Evolutionary conservation across 2,113 vertebrate species (phyloP).

Genomic region (Chaetodon auriga): DNA sequence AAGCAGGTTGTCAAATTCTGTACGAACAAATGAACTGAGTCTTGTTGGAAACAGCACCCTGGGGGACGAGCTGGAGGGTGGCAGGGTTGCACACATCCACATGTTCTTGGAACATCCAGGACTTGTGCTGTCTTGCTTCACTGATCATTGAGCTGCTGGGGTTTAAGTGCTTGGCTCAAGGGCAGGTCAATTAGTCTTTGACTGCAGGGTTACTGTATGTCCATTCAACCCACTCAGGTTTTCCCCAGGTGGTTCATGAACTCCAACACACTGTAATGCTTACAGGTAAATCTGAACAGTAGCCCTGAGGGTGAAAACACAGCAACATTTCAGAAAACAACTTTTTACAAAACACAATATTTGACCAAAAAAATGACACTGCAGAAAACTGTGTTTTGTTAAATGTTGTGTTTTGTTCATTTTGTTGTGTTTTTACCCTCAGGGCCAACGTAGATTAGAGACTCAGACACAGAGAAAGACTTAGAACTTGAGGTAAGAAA

Average conservation of each 20-base stretch:
- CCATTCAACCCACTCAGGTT: conserved; percentile 11
- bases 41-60: conserved; percentile 6
- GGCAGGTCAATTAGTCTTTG: conserved; percentile 51
- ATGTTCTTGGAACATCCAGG: not conserved
- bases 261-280: not conserved
- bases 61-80: not conserved
- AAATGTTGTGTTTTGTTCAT: too few species aligned
- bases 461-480: too few species aligned
- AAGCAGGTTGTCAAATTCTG: conserved; percentile 8
- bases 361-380: too few species aligned
- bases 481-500: too few species aligned
- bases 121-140: conserved; percentile 15
- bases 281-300: too few species aligned
- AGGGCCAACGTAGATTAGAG: too few species aligned
- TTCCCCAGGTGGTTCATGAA: conserved; percentile 11
- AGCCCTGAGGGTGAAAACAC: too few species aligned
- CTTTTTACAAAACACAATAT: too few species aligned
- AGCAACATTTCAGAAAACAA: too few species aligned
- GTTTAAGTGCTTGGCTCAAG: conserved; percentile 49
- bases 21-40: not conserved
- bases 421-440: too few species aligned
- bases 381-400: too few species aligned
- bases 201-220: conserved; percentile 25
- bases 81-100: not conserved
- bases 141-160: conserved; percentile 45